phyloP scores from a whole-genome alignment of 1,140 invertebrate species.

The Neocloeon triangulifer region DNA sequence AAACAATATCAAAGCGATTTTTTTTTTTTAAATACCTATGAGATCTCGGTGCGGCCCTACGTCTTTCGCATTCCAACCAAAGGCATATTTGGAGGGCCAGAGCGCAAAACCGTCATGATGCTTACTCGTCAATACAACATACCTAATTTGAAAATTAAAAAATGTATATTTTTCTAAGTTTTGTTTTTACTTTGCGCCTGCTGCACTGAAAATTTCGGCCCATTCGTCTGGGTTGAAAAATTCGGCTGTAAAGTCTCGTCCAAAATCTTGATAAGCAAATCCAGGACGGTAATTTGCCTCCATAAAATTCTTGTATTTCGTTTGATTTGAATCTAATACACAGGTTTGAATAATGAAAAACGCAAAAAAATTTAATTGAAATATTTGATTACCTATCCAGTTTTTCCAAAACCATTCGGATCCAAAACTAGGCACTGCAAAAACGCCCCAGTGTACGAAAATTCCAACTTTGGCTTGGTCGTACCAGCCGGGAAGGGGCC shows the following conservation, averaged over 20 bases:
- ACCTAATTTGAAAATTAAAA: conserved; percentile 24
- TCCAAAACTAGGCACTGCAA: conserved; percentile 61
- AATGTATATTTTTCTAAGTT: neutral
- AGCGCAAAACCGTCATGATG: conserved; percentile 84
- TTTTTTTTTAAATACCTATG: conserved; percentile 39
- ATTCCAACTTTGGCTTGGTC: conserved; percentile 79
- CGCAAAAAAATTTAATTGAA: too few species aligned
- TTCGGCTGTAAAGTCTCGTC: conserved; percentile 51
- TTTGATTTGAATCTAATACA: too few species aligned
- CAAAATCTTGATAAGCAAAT: conserved; percentile 75
- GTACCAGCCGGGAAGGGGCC: conserved; percentile 70
- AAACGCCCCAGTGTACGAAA: conserved; percentile 87
- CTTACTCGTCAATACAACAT: conserved; percentile 78
- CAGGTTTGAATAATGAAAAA: too few species aligned
- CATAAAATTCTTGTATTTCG: conserved; percentile 40
- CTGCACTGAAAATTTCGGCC: conserved; percentile 45
- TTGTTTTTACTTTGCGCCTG: conserved; percentile 46
- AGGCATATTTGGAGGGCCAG: conserved; percentile 69
- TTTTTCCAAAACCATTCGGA: conserved; percentile 76
- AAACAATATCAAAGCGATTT: too few species aligned
- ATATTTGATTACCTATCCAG: conserved; percentile 31
- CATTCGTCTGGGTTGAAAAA: conserved; percentile 57
- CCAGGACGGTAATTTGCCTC: conserved; percentile 48
- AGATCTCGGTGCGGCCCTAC: conserved; percentile 66
- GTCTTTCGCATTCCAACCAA: conserved; percentile 76